These are phyloP conservation scores for Campoplex nolae DNA, from an alignment of 2,888 invertebrate genomes.

Conservation along the genomic window DNA sequence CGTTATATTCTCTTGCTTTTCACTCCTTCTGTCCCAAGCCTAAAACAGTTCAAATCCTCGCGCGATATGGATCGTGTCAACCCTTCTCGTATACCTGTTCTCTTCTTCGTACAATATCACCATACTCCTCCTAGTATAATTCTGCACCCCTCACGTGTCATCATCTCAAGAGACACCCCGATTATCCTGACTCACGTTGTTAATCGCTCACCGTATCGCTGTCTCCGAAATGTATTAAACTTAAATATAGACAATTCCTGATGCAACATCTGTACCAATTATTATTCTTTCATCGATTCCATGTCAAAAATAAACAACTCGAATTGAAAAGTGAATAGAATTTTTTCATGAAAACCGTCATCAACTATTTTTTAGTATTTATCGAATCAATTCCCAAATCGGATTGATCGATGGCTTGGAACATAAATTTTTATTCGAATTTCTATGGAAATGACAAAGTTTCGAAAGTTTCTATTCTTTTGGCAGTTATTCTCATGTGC, in stretches of 20 bases:
- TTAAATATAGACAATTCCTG: background rate
- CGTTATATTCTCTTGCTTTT: constrained; percentile 53
- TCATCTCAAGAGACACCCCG: constrained; percentile 10
- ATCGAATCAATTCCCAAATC: too few relatives aligned
- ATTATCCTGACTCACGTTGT: constrained; percentile 28
- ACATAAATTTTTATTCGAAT: too few relatives aligned
- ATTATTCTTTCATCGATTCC: background rate
- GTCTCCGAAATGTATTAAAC: background rate
- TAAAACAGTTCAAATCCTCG: constrained; percentile 22
- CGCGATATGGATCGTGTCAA: constrained; percentile 36
- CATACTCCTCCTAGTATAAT: constrained; percentile 38
- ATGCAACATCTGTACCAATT: background rate
- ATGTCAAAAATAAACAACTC: background rate
- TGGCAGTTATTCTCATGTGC: too few relatives aligned
- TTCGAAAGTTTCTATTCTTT: background rate
- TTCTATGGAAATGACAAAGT: background rate
- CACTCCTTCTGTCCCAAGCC: constrained; percentile 23
- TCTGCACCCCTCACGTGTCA: constrained; percentile 54
- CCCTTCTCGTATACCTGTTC: background rate
- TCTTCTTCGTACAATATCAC: constrained; percentile 8
- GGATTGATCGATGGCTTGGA: too few relatives aligned
- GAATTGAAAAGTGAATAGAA: background rate
- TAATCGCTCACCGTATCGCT: background rate
- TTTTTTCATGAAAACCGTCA: background rate
- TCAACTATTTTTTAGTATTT: background rate